These are phyloP conservation scores for Thumatha senex DNA, from an alignment of 2,888 invertebrate genomes.

Conservation along the genomic window DNA sequence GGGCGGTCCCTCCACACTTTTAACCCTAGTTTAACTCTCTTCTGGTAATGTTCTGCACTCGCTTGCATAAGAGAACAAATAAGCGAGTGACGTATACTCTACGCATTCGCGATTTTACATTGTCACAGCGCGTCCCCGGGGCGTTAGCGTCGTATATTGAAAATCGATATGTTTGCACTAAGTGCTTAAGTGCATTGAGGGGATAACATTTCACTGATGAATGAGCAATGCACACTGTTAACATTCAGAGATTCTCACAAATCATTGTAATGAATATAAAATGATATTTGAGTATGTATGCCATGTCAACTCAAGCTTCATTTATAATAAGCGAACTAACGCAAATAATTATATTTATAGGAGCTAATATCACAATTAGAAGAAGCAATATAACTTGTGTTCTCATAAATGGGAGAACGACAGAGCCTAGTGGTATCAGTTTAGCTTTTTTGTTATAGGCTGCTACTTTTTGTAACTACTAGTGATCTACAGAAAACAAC, in stretches of 20 bases:
- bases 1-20: conserved; percentile 55
- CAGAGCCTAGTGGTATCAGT: too few relatives aligned
- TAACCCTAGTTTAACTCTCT: conserved; percentile 73
- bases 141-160: conserved; percentile 66
- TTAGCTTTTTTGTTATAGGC: too few relatives aligned
- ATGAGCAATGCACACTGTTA: conserved; percentile 68
- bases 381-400: too few relatives aligned
- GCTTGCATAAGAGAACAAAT: conserved; percentile 64
- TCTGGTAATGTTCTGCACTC: conserved; percentile 49
- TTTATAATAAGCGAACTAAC: too few relatives aligned
- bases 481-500: too few relatives aligned
- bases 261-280: background rate
- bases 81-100: conserved; percentile 65
- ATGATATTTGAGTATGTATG: too few relatives aligned
- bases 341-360: too few relatives aligned
- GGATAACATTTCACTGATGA: conserved; percentile 74
- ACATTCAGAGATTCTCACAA: conserved; percentile 30
- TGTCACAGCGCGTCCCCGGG: conserved; percentile 71
- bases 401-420: too few relatives aligned
- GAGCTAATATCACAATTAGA: too few relatives aligned
- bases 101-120: conserved; percentile 74
- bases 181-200: conserved; percentile 80
- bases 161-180: conserved; percentile 80
- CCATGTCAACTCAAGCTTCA: too few relatives aligned
- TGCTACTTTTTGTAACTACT: too few relatives aligned